Base-by-base conservation (phyloP, 2,113 vertebrate species). In the Vombatus ursinus region DNA sequence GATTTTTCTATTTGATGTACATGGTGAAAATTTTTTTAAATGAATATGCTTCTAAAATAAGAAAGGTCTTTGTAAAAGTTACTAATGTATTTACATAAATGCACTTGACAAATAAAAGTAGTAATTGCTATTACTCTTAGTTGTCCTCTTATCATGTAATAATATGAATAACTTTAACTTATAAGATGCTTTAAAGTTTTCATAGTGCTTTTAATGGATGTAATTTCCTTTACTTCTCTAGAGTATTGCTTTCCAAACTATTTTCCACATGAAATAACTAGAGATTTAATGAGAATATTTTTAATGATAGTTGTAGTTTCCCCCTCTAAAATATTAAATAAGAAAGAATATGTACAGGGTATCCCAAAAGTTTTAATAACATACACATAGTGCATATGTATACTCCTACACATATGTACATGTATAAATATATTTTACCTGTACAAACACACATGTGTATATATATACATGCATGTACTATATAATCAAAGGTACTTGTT, bases 1-100 rank as follows among this genome's bases (percentile, higher is more conserved):
- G 24, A 96, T 92, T 94, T 94, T 92, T 19, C 91, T 93, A 37
- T 95, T 91, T 49, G 44, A 49, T 91, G 61, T 95, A 89, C 90
- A n/a, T 91, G 96, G 57, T 94, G 44, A 91, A 91, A 51, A 90
- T 52, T 93, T 92, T 97, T 8, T 47, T 94, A 31, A 37, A 52
- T 52, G 22, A 90, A n/a, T 28, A 89, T 95, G 37, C 90, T 95
- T 96, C 94, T 91, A 7, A 77, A 57, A 57, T 50, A 91, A 57
- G 92, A 92, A 25, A 93, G 11, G 5, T 14, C 31, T 77, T n/a
- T 50, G 0, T 93, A 52, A 44, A 22, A 52, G 22, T 91, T 91
- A 91, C 22, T 44, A 91, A 12, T 28, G 22, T 53, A 22, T 53
- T 53, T 53, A 53, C 4, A 53, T 53, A 53, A 53, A 53, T 53